A percentile compares a stretch with the other conserved stretches of the same genome.
Evolutionary conservation across 2,113 vertebrate genomes (phyloP).

Genomic region (Sterrhoptilus dennistouni): DNA sequence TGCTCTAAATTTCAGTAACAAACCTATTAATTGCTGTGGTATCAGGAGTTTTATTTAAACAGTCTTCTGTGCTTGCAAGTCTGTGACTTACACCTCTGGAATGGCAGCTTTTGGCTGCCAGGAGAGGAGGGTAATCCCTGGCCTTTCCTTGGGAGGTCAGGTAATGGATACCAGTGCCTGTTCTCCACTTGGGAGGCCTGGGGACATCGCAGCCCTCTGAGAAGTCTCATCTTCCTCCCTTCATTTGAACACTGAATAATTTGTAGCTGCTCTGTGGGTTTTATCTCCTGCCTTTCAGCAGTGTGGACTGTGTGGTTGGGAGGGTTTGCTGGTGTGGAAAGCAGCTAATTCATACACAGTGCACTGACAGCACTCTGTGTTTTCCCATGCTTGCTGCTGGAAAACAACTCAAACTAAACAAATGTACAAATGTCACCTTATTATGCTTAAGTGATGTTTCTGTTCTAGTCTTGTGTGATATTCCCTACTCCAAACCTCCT

Average conservation of each 20-base stretch:
- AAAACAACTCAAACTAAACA: not conserved
- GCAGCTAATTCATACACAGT: not conserved
- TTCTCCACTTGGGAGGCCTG: not conserved
- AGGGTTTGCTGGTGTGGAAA: not conserved
- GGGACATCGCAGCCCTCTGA: not conserved
- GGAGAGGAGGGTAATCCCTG: not conserved
- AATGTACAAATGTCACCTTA: not conserved
- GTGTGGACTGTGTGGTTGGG: not conserved
- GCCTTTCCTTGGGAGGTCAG: slow-evolving; percentile 18
- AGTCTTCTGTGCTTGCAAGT: not conserved
- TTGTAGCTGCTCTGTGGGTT: not conserved
- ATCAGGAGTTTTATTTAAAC: slow-evolving; percentile 49
- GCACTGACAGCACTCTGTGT: not conserved
- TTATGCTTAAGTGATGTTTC: not conserved
- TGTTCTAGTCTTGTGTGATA: not conserved
- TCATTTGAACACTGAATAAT: not conserved
- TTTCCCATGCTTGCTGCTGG: not conserved
- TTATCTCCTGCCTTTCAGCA: not conserved
- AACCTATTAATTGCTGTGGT: slow-evolving; percentile 4
- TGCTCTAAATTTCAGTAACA: not conserved
- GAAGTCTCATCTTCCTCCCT: not conserved
- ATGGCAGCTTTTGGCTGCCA: not conserved
- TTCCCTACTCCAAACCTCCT: not conserved
- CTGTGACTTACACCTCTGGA: not conserved
- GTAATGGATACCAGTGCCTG: not conserved